These are phyloP conservation scores for Andrena fulva DNA, from an alignment of 2,888 invertebrate species.

Conservation along the genomic window DNA sequence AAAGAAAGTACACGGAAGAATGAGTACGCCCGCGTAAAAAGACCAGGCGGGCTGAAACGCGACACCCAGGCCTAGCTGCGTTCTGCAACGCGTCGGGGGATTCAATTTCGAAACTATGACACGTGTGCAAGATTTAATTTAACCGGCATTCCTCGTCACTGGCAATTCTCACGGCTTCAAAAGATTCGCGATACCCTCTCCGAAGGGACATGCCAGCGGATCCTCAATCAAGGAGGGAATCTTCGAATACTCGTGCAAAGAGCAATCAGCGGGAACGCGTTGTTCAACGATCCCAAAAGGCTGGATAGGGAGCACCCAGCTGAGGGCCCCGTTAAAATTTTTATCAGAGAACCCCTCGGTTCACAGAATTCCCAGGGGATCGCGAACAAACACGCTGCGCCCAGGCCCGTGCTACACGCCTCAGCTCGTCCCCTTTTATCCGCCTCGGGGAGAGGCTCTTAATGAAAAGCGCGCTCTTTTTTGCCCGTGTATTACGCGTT, in stretches of 20 bases:
- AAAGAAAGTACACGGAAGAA: slow-evolving; percentile 21
- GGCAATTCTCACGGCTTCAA: neutral
- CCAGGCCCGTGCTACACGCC: neutral
- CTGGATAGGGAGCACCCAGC: neutral
- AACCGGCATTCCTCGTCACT: neutral
- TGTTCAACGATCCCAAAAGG: neutral
- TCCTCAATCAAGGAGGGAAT: neutral
- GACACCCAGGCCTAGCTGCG: slow-evolving; percentile 23
- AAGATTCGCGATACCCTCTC: too few species aligned
- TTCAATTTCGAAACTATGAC: slow-evolving; percentile 43
- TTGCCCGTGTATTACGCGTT: slow-evolving; percentile 24
- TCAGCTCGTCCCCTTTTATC: slow-evolving; percentile 28
- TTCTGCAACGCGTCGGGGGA: slow-evolving; percentile 18
- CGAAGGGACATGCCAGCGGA: too few species aligned
- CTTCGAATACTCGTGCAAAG: neutral
- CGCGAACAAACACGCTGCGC: slow-evolving; percentile 24
- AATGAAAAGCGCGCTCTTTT: slow-evolving; percentile 43
- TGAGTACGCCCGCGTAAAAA: slow-evolving; percentile 34
- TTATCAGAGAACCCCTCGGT: slow-evolving; percentile 19
- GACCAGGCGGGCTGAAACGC: slow-evolving; percentile 30
- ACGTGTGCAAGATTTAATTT: neutral
- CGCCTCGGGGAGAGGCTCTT: slow-evolving; percentile 11
- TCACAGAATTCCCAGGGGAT: slow-evolving; percentile 24
- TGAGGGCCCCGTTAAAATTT: slow-evolving; percentile 9
- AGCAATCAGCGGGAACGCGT: neutral